Evolutionary conservation across 2,113 vertebrate species (phyloP), one percentile per base, ranked within the genome.

Genomic region (Hirundichthys speculiger): DNA sequence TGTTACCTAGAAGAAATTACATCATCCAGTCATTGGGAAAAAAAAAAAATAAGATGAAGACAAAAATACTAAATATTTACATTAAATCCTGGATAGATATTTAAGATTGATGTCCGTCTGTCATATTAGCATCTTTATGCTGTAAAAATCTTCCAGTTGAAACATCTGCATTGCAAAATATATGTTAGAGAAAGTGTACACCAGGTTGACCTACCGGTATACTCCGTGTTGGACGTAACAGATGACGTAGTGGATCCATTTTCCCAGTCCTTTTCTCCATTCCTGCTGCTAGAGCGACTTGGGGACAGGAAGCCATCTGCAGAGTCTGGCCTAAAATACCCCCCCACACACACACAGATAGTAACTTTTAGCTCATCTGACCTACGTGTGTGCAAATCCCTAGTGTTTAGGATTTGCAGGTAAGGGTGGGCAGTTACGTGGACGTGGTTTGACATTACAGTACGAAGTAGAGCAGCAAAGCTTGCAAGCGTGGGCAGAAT

Each of bases 231-330:
- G 56, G 97, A 99, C 16, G 95, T 95, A 0, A 99, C 93, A 1
- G 97, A 99, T 13, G 98, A 99, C 22, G 97, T 97, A 49, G 96
- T 99, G 14, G 98, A 99, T 27, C 92, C 95, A 0, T 98, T 98
- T 69, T 99, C 98, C 98, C 98, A 99, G 86, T 99, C 97, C 63
- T 97, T 98, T 69, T 99, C 98, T 72, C 95, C 97, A 6, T 97
- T 98, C 39, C 94, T 94, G 90, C 96, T 99, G 34, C 94, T 94
- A 51, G 94, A 96, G 3, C 94, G 93, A 86, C 94, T 95, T 0
- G 95, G 96, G 24, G 96, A 96, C 54, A 97, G 86, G 83, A 98
- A 96, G 64, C 93, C 95, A 86, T 99, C 97, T 53, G 96, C 95
- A 46, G 97, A 99, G 71, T 98, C 97, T 13, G 97, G 96, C 82